Evolutionary conservation across 2,113 vertebrate genomes (phyloP).

Genomic region (Crotalus helleri): DNA sequence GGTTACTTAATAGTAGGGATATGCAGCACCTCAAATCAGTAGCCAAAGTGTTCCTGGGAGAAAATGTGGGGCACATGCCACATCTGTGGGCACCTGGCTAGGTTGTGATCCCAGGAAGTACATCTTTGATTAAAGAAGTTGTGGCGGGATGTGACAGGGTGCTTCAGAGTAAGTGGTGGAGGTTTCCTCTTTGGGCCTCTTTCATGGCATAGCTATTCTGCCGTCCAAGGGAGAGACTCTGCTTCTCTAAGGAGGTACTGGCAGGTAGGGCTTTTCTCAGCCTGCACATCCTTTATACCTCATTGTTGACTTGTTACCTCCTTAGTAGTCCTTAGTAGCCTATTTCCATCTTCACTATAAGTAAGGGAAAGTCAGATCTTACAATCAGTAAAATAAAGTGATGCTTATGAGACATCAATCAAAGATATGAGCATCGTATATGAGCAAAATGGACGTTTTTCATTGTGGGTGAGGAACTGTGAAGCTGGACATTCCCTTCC

Average conservation of each 20-base stretch:
- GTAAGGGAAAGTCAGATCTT: background rate
- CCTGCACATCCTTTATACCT: background rate
- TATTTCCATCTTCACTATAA: accelerated
- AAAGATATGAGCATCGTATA: background rate
- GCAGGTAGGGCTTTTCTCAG: background rate
- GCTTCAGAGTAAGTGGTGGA: background rate
- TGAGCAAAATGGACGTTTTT: background rate
- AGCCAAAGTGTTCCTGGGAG: background rate
- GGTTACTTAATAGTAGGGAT: background rate
- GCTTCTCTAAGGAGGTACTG: background rate
- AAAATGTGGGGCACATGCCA: background rate
- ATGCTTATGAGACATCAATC: background rate
- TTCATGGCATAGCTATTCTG: background rate
- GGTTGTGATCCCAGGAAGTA: background rate
- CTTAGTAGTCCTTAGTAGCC: background rate
- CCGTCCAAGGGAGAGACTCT: background rate
- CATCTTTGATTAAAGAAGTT: background rate
- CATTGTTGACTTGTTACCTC: background rate
- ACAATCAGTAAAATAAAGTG: background rate
- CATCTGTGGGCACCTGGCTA: background rate
- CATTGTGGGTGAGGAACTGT: background rate
- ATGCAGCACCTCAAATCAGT: background rate
- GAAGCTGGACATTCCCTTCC: background rate
- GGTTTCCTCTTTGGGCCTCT: background rate
- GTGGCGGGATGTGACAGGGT: background rate